Base-by-base conservation (phyloP, 2,888 invertebrate species). In the Spodoptera picta region DNA sequence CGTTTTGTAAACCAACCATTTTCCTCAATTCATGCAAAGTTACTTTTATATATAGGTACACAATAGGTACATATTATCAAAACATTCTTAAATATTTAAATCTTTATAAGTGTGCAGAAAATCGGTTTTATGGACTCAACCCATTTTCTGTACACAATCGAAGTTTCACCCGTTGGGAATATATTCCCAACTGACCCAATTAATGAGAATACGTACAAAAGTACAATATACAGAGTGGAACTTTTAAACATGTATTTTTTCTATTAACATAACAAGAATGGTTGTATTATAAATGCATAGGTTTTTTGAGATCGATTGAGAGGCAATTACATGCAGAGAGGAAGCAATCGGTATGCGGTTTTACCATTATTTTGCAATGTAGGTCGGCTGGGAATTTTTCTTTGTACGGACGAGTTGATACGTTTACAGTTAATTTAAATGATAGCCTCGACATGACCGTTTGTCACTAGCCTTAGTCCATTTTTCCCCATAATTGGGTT, bases 291-390 rank as follows among this genome's bases (percentile, higher is more conserved):
- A 56, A 77, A 78, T 80, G 78, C 78, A 80, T 79, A 65, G 72
- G 72, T 69, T 77, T 76, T 65, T 60, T 63, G 50, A 52, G 45
- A 58, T 58, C 50, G 73, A 58, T 73, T 65, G 77, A 75, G 77
- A 75, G 64, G 70, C 83, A 85, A 86, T 85, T 83, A 84, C 64
- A 64, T 74, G 52, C 66, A 84, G 84, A 76, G 79, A 41, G 58
- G 53, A 65, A 36, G 54, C 70, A 66, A 65, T 73, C 64, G 69
- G 9, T 36, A 69, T 67, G 64, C 59, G 69, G 70, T 69, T 72
- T 70, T 57, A 65, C 41, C 53, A 56, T 65, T 78, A 60, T 44
- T 69, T 65, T 57, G 57, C 7, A 23, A 65, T 61, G n/a, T 58
- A 42, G 57, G 65, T 56, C 60, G 51, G 23, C 19, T 19, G 36